Percentiles rank a stretch among this genome's conserved stretches.
Conservation (phyloP, 2,888 invertebrate genomes). For the Epinotia brunnichana region DNA sequence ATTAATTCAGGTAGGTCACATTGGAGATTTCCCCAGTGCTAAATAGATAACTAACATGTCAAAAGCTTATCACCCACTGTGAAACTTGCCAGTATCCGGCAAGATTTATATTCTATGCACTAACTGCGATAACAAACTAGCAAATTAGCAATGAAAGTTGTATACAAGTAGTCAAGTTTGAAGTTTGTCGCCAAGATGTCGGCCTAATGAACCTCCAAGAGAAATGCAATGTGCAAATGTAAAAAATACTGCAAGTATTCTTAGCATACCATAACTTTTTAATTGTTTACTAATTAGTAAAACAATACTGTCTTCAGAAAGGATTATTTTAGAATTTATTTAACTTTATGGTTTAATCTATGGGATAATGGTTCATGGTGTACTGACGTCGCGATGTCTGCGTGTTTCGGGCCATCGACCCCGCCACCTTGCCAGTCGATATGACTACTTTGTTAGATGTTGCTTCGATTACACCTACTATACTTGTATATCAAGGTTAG, state of each 20-base stretch:
- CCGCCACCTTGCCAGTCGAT: conserved; percentile 65
- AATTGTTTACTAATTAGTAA: conserved; percentile 10
- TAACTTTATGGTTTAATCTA: conserved; percentile 3
- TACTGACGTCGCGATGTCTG: conserved; percentile 76
- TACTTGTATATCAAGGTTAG: conserved; percentile 37
- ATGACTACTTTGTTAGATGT: conserved; percentile 67
- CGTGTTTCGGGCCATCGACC: conserved; percentile 67
- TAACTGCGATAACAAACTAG: conserved; percentile 9
- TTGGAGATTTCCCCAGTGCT: not conserved
- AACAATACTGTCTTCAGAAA: conserved; percentile 6
- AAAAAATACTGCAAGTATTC: not conserved
- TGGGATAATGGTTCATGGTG: conserved; percentile 67
- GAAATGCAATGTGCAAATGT: conserved; percentile 20
- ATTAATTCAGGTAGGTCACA: conserved; percentile 9
- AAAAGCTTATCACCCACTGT: not conserved
- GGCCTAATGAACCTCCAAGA: conserved; percentile 3
- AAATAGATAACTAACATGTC: not conserved
- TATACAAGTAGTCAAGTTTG: not conserved
- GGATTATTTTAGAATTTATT: not conserved
- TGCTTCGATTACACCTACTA: conserved; percentile 58
- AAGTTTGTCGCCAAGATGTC: conserved; percentile 2
- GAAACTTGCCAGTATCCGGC: not conserved
- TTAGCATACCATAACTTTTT: not conserved
- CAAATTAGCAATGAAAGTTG: conserved; percentile 27
- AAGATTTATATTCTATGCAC: conserved; percentile 9